A percentile compares a stretch with the other conserved stretches of the same genome.
phyloP scores from a whole-genome alignment of 2,888 invertebrate genomes.

The Phytoseiulus persimilis region DNA sequence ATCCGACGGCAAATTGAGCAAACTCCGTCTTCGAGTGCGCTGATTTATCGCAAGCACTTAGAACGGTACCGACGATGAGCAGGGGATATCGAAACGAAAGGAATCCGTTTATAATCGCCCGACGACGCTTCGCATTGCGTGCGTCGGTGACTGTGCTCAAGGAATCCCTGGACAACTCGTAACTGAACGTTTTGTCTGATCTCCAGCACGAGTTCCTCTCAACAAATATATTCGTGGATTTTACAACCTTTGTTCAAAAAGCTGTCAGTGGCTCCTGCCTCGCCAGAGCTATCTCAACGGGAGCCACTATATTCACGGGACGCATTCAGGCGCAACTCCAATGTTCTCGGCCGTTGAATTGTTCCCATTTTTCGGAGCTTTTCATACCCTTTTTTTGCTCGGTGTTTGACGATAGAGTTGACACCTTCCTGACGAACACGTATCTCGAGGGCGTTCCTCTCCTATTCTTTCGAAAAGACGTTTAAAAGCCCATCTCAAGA shows the following conservation, averaged over 20 bases:
- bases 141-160: no score
- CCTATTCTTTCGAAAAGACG: neutral
- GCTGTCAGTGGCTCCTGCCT: neutral
- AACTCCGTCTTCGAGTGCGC: no score
- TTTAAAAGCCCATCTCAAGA: neutral
- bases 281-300: neutral
- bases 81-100: no score
- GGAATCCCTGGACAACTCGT: no score
- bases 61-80: no score
- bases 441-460: neutral
- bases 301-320: neutral
- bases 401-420: neutral
- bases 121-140: no score
- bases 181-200: no score
- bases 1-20: no score
- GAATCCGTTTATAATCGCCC: no score
- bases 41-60: no score
- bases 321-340: neutral
- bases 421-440: neutral
- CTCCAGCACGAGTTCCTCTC: neutral
- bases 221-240: neutral
- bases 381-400: neutral
- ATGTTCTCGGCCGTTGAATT: neutral
- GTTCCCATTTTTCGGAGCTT: neutral
- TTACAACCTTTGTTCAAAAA: neutral